Conservation (phyloP, 2,113 vertebrate genomes). For the Rhizomys pruinosus region DNA sequence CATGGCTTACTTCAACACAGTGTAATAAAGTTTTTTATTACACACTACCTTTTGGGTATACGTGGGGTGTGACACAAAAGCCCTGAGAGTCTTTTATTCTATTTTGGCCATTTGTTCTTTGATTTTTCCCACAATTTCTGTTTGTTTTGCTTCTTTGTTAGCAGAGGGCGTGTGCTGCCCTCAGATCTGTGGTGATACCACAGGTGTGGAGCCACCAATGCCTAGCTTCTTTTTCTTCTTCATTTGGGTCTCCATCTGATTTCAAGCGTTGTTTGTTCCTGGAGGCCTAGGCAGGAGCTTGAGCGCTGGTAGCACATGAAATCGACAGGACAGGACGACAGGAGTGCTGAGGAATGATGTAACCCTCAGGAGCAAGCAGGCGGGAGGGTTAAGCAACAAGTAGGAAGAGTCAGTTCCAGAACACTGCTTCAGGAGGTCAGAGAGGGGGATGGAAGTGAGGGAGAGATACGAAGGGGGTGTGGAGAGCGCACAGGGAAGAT, state of each 20-base stretch:
- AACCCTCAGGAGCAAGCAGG: background rate
- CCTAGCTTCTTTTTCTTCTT: background rate
- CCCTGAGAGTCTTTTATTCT: background rate
- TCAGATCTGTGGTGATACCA: background rate
- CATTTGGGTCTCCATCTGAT: too few relatives aligned
- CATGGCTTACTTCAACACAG: conserved; percentile 26
- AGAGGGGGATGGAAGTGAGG: too few relatives aligned
- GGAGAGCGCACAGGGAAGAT: too few relatives aligned
- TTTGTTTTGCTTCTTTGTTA: background rate
- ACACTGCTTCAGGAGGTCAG: too few relatives aligned
- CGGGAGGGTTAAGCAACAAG: background rate
- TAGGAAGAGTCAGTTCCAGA: background rate
- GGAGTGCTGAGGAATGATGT: too few relatives aligned
- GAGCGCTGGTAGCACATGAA: background rate
- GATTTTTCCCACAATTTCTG: background rate
- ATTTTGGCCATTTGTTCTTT: background rate
- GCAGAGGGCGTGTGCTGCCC: too few relatives aligned
- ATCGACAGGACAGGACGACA: background rate
- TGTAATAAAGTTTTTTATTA: background rate
- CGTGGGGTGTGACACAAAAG: background rate
- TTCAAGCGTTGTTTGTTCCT: too few relatives aligned
- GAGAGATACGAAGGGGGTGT: too few relatives aligned
- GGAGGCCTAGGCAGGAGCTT: background rate
- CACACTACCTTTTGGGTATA: background rate
- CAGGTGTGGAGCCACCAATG: background rate